Evolutionary conservation across 2,113 vertebrate species (phyloP).

Genomic region (Eulemur rufifrons): DNA sequence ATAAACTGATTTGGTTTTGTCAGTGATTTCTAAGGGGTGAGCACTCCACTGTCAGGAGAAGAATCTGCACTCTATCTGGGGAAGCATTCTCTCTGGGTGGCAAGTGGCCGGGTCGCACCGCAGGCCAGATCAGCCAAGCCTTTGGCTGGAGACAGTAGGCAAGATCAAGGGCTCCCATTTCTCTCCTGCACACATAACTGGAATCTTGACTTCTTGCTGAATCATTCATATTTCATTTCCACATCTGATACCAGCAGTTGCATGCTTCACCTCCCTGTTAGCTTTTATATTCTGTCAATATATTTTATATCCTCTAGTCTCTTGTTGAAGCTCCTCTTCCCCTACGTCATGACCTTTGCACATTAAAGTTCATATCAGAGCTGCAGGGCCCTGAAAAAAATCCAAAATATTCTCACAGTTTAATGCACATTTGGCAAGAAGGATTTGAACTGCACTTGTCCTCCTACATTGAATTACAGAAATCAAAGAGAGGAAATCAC

Average conservation of each 20-base stretch:
- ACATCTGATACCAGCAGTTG: neutral
- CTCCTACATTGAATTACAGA: neutral
- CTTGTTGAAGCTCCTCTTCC: neutral
- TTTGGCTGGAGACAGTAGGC: too few species aligned
- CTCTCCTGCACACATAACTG: neutral
- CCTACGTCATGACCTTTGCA: neutral
- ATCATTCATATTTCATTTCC: neutral
- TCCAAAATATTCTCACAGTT: neutral
- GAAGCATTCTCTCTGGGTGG: fast-evolving
- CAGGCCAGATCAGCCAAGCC: neutral
- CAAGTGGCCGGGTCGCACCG: neutral
- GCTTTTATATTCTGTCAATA: neutral
- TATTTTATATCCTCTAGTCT: neutral
- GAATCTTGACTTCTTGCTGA: neutral
- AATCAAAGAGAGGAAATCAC: neutral
- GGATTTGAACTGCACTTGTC: neutral
- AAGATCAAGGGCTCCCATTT: neutral
- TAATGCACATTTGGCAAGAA: neutral
- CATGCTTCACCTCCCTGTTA: neutral
- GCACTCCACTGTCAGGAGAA: fast-evolving
- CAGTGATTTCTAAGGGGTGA: neutral
- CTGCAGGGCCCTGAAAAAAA: neutral
- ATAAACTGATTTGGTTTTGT: neutral
- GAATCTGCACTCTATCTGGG: neutral
- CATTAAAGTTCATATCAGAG: neutral